Evolutionary conservation across 2,888 invertebrate species (phyloP), one percentile per base, ranked within the genome.

Genomic region (Amblyteles armatorius): DNA sequence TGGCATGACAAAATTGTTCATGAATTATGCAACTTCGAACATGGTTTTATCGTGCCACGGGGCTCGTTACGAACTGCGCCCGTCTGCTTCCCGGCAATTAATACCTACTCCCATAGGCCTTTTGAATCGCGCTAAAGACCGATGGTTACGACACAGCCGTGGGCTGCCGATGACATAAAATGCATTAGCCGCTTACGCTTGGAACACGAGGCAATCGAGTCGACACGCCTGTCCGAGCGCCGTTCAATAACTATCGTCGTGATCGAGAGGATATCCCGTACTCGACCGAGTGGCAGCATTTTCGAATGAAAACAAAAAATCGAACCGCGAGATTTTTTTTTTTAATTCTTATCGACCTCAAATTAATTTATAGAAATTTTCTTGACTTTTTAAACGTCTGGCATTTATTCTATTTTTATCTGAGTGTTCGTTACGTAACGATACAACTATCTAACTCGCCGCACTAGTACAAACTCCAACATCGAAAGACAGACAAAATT

Each of bases 61-160:
- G 40, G 19, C 44, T 48, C 44, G 44, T 48, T 48, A 48, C 16
- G 13, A 48, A 48, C 44, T 16, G 16, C 16, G 19, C 9, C 5
- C 50, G 13, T 22, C 13, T 63, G 19, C 6, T 60, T 29, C 52
- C 19, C n/a, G 33, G 36, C 40, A 55, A 79, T 71, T 33, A 22
- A 71, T 79, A 40, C 60, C 29, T 7, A 71, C 69, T 50, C 57
- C 36, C n/a, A 60, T 72, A 72, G 72, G 50, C 33, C 48, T 44
- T 73, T 82, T 50, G 50, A 78, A 72, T 78, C 29, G 65, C 57
- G 44, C 29, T 67, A 60, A 82, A 67, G 50, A 60, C 50, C n/a
- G 22, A 40, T 5, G 57, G 40, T 26, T 36, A 57, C 40, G 36
- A 11, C 22, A 48, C 74, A 65, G 63, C 48, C n/a, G 65, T 29